These are phyloP conservation scores for Fistularia commersonii DNA, from an alignment of 2,797 vertebrate genomes.

Conservation along the genomic window DNA sequence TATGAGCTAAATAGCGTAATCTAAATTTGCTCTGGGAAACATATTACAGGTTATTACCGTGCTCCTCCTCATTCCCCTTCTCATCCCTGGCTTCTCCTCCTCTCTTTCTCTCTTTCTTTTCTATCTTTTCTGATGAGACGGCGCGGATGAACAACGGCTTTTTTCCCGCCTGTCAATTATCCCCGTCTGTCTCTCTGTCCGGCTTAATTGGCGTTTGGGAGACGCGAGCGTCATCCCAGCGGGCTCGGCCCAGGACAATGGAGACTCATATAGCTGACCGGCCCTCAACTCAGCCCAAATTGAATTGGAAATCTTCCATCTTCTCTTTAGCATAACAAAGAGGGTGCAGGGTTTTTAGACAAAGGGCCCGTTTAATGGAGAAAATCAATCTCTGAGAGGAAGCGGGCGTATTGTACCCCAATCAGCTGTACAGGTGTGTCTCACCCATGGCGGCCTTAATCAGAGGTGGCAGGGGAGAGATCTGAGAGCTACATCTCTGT, in stretches of 20 bases:
- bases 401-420: constrained; percentile 71
- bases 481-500: constrained; percentile 67
- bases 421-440: constrained; percentile 78
- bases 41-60: constrained; percentile 40
- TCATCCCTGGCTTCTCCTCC: constrained; percentile 44
- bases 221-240: constrained; percentile 80
- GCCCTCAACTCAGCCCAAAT: constrained; percentile 86
- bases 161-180: constrained; percentile 87
- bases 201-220: constrained; percentile 89
- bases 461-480: constrained; percentile 80
- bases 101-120: constrained; percentile 45
- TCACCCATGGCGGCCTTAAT: constrained; percentile 69
- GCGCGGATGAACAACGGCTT: constrained; percentile 61
- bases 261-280: constrained; percentile 85
- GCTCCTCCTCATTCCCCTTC: constrained; percentile 25
- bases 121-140: constrained; percentile 44
- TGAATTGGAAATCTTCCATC: constrained; percentile 92
- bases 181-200: constrained; percentile 74
- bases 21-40: constrained; percentile 27
- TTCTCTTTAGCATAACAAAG: constrained; percentile 96
- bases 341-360: constrained; percentile 79
- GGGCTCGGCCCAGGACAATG: constrained; percentile 79
- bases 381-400: constrained; percentile 82
- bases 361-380: constrained; percentile 85
- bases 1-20: constrained; percentile 26